Base-by-base conservation (phyloP, 2,113 vertebrate species). In the Camarhynchus parvulus region DNA sequence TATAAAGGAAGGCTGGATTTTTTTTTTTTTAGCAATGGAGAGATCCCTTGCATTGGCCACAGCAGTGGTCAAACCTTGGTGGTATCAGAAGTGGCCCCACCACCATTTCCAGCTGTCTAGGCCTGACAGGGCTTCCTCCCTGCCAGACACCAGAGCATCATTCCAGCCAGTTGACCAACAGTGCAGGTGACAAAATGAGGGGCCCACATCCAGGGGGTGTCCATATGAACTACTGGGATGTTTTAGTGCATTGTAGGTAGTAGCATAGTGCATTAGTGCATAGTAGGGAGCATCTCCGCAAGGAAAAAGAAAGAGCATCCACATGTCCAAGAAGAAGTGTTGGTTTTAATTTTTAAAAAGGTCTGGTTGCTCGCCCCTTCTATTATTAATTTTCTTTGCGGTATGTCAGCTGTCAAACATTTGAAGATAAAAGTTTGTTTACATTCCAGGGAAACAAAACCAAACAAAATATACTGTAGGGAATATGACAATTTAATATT, bases 201-300 rank as follows among this genome's bases (percentile, higher is more conserved):
- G 12, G 24, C 14, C 10, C 37, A 58, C 28, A 35, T 3, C 4
- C 3, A 3, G 7, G 4, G 6, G 7, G n/a, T n/a, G 16, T 10
- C 5, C 37, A 22, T 30, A 16, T 37, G 53, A 80, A 41, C 13
- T 41, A 1, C 0, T 47, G 21, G 23, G 4, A 5, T 69, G 11
- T 2, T 61, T 81, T 64, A 64, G 5, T 5, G 16, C 6, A 39
- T 8, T 25, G 12, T 8, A 73, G 9, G 17, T 13, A 31, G 20
- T 30, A 31, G 47, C 46, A 39, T 39, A 39, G 39, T 39, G 11
- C n/a, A 33, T 77, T 64, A 81, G 4, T 7, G 17, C 7, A 47
- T 15, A 35, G 12, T 9, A 81, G 13, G 17, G 35, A 81, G 3
- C 0, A 1, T 5, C 25, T 74, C 21, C 2, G 1, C 25, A 23